phyloP scores from a whole-genome alignment of 37 sponge, comb jelly and placozoan genomes.

The Eunapius fragilis region DNA sequence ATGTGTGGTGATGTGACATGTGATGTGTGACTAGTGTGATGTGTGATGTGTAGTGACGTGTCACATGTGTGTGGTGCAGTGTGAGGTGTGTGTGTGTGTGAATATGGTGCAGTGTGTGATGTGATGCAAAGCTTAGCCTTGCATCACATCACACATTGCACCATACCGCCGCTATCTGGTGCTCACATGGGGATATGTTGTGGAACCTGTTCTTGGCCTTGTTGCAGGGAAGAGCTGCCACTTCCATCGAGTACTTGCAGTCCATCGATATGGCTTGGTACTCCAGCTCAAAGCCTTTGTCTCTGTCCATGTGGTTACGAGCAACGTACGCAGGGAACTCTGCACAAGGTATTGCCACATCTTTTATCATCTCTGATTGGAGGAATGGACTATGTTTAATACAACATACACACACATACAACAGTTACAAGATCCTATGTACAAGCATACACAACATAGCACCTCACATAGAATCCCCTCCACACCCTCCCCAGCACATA shows the following conservation, averaged over 20 bases:
- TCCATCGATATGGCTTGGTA: constrained; percentile 47
- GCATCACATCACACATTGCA: too few species aligned
- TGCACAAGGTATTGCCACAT: constrained; percentile 12
- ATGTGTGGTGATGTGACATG: too few species aligned
- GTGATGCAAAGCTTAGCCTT: too few species aligned
- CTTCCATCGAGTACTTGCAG: not conserved
- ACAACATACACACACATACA: not conserved
- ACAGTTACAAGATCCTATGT: not conserved
- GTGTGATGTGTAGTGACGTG: too few species aligned
- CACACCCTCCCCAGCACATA: too few species aligned
- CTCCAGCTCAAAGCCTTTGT: constrained; percentile 72
- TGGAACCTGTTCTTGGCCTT: constrained; percentile 66
- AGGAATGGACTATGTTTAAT: not conserved
- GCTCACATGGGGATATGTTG: constrained; percentile 77
- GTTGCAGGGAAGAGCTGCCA: constrained; percentile 25
- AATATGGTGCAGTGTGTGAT: too few species aligned
- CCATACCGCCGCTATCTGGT: constrained; percentile 11
- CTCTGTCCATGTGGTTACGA: constrained; percentile 63
- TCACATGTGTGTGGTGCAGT: too few species aligned
- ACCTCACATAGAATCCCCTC: not conserved
- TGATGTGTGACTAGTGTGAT: too few species aligned
- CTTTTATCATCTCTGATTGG: constrained; percentile 12
- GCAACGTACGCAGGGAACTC: constrained; percentile 59
- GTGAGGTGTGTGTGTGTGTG: too few species aligned
- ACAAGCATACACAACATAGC: not conserved